Conservation (phyloP, 2,797 vertebrate genomes). For the Avahi laniger region DNA sequence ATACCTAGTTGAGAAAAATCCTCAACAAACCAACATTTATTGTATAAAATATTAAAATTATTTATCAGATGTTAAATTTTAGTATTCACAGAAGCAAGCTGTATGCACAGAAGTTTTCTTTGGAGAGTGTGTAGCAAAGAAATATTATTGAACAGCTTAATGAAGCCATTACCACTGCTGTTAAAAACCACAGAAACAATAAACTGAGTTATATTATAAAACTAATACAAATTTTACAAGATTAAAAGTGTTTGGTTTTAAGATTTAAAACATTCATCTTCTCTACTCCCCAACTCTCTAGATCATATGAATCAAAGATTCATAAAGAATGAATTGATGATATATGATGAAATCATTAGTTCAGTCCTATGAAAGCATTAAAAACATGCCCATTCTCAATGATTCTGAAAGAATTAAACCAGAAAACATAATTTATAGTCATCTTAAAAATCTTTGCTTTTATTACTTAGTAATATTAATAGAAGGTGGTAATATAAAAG, state of each 20-base stretch:
- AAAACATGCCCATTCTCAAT: neutral
- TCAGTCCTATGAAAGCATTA: neutral
- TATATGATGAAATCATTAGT: neutral
- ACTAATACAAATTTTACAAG: neutral
- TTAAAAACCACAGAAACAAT: neutral
- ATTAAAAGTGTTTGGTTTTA: neutral
- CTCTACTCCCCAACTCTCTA: neutral
- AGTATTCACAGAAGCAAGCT: neutral
- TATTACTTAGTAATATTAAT: neutral
- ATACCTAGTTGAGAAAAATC: neutral
- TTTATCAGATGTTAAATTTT: neutral
- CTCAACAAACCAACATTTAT: neutral
- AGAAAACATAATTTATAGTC: neutral
- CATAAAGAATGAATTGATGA: neutral
- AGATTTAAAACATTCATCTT: neutral
- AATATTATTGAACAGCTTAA: neutral
- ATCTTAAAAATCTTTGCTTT: neutral
- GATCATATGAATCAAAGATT: neutral
- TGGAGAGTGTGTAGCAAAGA: neutral
- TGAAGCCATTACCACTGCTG: neutral
- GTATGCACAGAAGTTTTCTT: neutral
- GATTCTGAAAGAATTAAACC: neutral
- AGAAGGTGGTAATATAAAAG: neutral
- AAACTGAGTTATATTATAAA: neutral
- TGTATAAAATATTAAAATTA: neutral